Base-by-base conservation (phyloP, 2,888 invertebrate species). In the Cerceris ruficornis region DNA sequence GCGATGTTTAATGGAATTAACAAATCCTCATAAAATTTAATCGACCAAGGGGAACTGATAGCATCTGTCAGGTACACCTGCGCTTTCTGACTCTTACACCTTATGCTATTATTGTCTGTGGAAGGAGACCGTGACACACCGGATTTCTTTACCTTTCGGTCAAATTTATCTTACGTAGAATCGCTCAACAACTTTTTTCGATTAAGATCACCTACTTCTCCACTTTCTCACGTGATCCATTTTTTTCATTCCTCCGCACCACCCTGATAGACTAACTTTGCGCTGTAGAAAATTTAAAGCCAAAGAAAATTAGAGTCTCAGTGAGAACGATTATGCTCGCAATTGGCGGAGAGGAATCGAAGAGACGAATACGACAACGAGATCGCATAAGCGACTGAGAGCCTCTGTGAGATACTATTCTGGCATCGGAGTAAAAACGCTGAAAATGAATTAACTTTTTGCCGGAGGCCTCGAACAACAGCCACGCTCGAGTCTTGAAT, bases 371-470 rank as follows among this genome's bases (percentile, higher is more conserved):
- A n/a, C n/a, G n/a, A 28, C 28, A 4, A 28, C 1, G 28, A 28
- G 7, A 6, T 46, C 41, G 28, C 17, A 17, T 14, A 46, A 62
- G 50, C 5, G 52, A 68, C 43, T 85, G 88, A 88, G 90, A 87
- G 75, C 83, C 89, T 55, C 90, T 88, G 88, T 13, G 57, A 67
- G 60, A 80, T 79, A 88, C 88, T 86, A 88, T 89, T 88, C 86
- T 80, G 69, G 81, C 84, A 88, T 89, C 88, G 84, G 74, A 86
- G 88, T 90, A 91, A 90, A 89, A 91, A 90, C 86, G 84, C 85
- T 86, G 90, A 88, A 90, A 90, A 90, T 89, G 89, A 90, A 91
- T 91, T 89, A 91, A 91, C 90, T 90, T 91, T 90, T 91, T 90
- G 88, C 80, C 66, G 52, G 43, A 77, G 52, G 58, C 14, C 65